These are phyloP conservation scores for Styela clava DNA, from an alignment of 23 tunicate genomes.

Conservation along the genomic window DNA sequence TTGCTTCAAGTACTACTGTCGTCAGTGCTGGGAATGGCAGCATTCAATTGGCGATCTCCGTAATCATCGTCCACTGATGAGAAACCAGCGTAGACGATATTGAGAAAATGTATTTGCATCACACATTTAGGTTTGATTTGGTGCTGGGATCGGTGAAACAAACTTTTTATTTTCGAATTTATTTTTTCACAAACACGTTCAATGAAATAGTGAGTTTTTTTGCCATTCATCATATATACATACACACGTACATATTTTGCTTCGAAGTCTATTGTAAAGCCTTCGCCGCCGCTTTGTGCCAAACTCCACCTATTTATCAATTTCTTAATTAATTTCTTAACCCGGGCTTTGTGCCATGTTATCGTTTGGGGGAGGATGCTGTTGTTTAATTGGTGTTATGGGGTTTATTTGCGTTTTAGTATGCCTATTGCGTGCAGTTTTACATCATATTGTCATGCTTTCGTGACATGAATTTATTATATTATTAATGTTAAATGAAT, in stretches of 20 bases:
- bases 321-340: too few species aligned
- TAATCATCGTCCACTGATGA: constrained; percentile 86
- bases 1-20: constrained; percentile 94
- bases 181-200: neutral
- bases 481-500: too few species aligned
- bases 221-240: too few species aligned
- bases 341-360: neutral
- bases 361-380: neutral
- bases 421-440: neutral
- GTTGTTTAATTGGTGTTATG: neutral
- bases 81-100: constrained; percentile 86
- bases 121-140: constrained; percentile 18
- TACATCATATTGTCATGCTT: too few species aligned
- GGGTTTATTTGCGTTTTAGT: neutral
- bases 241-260: too few species aligned
- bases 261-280: constrained; percentile 11
- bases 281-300: neutral
- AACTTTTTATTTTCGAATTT: neutral
- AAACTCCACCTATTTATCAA: too few species aligned
- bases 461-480: too few species aligned
- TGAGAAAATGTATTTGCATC: neutral
- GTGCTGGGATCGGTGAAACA: neutral
- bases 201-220: too few species aligned
- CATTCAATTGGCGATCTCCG: constrained; percentile 92
- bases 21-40: constrained; percentile 93